Base-by-base conservation (phyloP, 2,888 invertebrate species). In the Acrocyrtus sp. region DNA sequence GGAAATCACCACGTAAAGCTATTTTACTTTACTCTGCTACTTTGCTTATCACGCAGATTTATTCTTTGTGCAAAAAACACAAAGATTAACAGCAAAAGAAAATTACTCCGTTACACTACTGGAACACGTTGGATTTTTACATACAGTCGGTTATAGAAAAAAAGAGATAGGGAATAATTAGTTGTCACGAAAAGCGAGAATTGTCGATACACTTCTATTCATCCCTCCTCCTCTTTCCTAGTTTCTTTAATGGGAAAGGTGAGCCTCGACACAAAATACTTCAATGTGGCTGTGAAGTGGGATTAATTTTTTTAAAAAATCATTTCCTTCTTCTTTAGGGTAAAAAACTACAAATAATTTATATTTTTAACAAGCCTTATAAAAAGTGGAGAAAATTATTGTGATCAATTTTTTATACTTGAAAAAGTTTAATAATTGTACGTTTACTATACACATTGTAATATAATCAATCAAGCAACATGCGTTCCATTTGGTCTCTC, bases 401-500 rank as follows among this genome's bases (percentile, higher is more conserved):
- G 68, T 68, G 60, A 58, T 67, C 47, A 22, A 56, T 54, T 48
- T 67, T 57, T 48, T 43, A 43, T 57, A 57, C 34, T 21, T 45
- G 19, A 45, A 21, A 41, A 56, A 56, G 21, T 41, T 50, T n/a
- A 58, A 45, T 22, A 22, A 10, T 45, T n/a, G n/a, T n/a, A n/a
- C n/a, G n/a, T n/a, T n/a, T n/a, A n/a, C n/a, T n/a, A n/a, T n/a
- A n/a, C n/a, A n/a, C n/a, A n/a, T n/a, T n/a, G n/a, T n/a, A n/a
- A n/a, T n/a, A n/a, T n/a, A n/a, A n/a, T n/a, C 15, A 39, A 53
- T n/a, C 19, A 15, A 22, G 24, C 19, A 56, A 41, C 34, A 80
- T 80, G 80, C 76, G 77, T 74, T 76, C 79, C 70, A 75, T 78
- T 66, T 80, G 80, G 80, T 72, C 77, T 68, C 75, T 80, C 58